phyloP scores from a whole-genome alignment of 2,888 invertebrate genomes.

The Horisme vitalbata region DNA sequence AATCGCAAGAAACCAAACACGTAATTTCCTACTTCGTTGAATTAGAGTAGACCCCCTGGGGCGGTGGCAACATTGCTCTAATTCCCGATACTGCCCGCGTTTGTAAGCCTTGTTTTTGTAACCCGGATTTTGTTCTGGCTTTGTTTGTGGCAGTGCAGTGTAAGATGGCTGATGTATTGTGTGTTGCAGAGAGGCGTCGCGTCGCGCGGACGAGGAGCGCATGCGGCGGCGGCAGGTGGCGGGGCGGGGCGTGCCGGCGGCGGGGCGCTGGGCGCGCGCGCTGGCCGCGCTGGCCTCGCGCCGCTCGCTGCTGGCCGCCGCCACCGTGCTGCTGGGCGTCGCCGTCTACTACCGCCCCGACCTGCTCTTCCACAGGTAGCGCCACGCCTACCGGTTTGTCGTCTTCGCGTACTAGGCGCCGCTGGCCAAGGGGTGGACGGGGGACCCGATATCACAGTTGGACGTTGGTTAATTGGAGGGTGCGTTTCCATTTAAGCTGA shows the following conservation, averaged over 20 bases:
- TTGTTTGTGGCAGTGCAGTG: too few relatives aligned
- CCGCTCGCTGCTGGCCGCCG: constrained; percentile 61
- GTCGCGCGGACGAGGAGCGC: constrained; percentile 82
- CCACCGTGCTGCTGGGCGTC: constrained; percentile 78
- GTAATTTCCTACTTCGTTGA: too few relatives aligned
- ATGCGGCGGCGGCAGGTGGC: constrained; percentile 39
- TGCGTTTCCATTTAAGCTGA: too few relatives aligned
- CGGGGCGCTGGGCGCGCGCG: constrained; percentile 33
- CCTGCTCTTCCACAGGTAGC: constrained; percentile 69
- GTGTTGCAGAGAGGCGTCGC: constrained; percentile 81
- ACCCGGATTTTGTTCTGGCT: background rate
- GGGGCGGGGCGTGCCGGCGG: constrained; percentile 31
- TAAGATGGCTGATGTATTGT: background rate
- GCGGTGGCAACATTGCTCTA: too few relatives aligned
- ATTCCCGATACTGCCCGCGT: too few relatives aligned
- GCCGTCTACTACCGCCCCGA: constrained; percentile 84
- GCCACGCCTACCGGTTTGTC: constrained; percentile 70
- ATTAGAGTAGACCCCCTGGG: too few relatives aligned
- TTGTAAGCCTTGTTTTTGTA: too few relatives aligned
- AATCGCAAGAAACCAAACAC: too few relatives aligned
- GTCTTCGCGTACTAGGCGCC: constrained; percentile 60
- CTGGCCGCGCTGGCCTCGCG: constrained; percentile 56
- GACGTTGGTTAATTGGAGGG: too few relatives aligned
- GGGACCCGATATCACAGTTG: too few relatives aligned
- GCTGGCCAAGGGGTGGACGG: too few relatives aligned